Conservation (phyloP, 37 sponge, comb jelly and placozoan genomes). For the Amphimedon queenslandica region DNA sequence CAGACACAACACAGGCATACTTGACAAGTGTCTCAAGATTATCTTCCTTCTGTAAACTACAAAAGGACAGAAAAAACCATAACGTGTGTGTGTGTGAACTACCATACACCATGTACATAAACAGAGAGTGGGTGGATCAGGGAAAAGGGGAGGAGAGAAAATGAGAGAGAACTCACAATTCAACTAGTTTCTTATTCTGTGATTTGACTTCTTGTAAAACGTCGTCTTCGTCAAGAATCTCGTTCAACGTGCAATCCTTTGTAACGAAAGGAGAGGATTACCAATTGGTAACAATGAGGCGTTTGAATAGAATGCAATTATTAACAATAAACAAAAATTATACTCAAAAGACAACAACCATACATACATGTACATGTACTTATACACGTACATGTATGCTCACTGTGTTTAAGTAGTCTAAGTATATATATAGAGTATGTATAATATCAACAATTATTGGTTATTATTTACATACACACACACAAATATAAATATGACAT, state of each 20-base stretch:
- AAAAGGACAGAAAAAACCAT: slow-evolving; percentile 53
- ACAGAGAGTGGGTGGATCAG: background rate
- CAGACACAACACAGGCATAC: background rate
- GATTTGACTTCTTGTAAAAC: slow-evolving; percentile 86
- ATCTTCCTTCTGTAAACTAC: no score
- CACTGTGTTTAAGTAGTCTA: background rate
- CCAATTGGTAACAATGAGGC: background rate
- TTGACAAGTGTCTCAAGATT: background rate
- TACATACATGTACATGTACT: background rate
- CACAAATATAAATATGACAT: background rate
- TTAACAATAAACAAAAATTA: background rate
- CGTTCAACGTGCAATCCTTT: slow-evolving; percentile 52
- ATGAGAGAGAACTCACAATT: slow-evolving; percentile 63
- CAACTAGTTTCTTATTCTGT: slow-evolving; percentile 83
- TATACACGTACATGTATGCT: background rate
- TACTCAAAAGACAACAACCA: background rate
- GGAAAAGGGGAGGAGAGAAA: background rate
- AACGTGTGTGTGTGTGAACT: background rate
- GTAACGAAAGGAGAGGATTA: background rate
- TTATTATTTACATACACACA: slow-evolving; percentile 15
- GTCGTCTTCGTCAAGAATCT: slow-evolving; percentile 85
- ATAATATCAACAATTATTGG: no score
- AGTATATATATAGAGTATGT: background rate
- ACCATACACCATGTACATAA: background rate
- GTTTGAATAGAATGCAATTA: background rate